Evolutionary conservation across 37 sponge, comb jelly and placozoan genomes (phyloP).

Genomic region (Oscarella lobularis): DNA sequence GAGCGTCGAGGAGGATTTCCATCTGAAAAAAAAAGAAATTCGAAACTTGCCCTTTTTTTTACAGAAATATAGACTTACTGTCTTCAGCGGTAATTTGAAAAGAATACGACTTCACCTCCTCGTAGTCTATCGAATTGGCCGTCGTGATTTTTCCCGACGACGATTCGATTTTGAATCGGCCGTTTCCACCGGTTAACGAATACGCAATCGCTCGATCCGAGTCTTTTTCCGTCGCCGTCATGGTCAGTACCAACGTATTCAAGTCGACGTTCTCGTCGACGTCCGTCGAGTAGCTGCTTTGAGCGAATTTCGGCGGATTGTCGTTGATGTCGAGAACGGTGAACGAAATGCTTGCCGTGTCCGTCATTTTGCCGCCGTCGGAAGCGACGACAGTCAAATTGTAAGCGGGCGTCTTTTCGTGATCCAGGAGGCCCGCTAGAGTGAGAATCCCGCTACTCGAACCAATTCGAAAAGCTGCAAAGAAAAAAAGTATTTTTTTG

Average conservation of each 20-base stretch:
- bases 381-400: constrained; percentile 24
- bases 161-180: background rate
- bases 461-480: background rate
- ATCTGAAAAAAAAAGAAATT: no score
- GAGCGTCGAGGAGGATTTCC: background rate
- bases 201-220: background rate
- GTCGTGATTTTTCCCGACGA: background rate
- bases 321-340: constrained; percentile 42
- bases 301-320: constrained; percentile 24
- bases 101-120: background rate
- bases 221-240: background rate
- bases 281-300: constrained; percentile 6
- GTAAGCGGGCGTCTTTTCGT: constrained; percentile 25
- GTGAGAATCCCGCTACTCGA: background rate
- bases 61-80: no score
- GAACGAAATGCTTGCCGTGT: constrained; percentile 28
- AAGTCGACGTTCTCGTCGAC: constrained; percentile 20
- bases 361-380: constrained; percentile 19
- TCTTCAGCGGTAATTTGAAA: background rate
- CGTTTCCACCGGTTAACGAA: background rate
- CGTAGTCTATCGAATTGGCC: background rate
- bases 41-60: no score
- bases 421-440: constrained; percentile 7
- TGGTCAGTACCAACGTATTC: background rate
- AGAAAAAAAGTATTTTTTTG: no score